Conservation (phyloP, 2,113 vertebrate species). For the Serinus canaria region DNA sequence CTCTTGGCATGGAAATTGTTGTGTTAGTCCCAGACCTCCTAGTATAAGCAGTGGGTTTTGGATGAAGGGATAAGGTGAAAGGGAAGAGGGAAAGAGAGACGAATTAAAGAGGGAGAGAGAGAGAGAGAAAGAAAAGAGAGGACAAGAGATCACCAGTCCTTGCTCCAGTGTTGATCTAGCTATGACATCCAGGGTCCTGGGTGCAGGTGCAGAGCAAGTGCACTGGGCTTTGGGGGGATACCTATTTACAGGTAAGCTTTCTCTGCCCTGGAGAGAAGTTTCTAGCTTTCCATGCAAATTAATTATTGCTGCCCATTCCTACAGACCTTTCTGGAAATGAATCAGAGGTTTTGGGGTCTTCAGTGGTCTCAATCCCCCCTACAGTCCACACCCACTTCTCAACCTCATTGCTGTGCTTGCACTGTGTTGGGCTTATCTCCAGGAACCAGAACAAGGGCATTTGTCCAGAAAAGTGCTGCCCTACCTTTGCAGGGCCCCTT, state of each 20-base stretch:
- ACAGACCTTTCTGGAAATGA: neutral
- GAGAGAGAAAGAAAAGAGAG: neutral
- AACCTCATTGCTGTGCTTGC: neutral
- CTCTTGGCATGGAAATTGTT: neutral
- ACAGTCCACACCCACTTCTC: accelerated
- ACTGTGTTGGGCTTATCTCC: neutral
- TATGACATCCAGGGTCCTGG: neutral
- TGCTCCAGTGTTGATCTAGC: neutral
- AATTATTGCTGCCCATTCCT: neutral
- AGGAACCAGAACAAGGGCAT: neutral
- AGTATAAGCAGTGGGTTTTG: neutral
- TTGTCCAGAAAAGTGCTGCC: neutral
- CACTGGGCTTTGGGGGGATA: neutral
- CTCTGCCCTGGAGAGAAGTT: neutral
- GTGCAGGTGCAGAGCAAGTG: neutral
- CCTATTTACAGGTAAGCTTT: neutral
- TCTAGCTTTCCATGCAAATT: neutral
- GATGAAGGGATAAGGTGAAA: neutral
- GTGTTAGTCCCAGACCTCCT: neutral
- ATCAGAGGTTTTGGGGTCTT: neutral
- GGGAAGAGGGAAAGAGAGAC: neutral
- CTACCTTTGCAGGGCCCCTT: neutral
- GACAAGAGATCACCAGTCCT: neutral
- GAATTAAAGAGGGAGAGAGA: neutral
- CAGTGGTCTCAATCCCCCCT: neutral